Evolutionary conservation across 1,140 invertebrate genomes (phyloP).

Genomic region (Meloidogyne floridensis): DNA sequence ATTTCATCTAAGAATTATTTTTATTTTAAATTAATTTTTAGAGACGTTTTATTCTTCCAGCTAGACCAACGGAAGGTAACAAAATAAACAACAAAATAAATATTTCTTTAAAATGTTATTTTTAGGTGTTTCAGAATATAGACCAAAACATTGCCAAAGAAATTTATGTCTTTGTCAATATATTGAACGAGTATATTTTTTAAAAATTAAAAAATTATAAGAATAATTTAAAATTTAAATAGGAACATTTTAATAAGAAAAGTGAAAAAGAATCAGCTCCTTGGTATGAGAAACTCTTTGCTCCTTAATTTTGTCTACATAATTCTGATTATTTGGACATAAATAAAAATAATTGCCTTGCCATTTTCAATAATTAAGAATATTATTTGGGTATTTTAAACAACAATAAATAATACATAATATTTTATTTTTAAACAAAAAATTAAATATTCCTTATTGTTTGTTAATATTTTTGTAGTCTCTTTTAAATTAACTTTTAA

Average conservation of each 20-base stretch:
- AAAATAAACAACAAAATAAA: constrained; percentile 7
- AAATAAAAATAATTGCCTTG: not conserved
- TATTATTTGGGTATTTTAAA: constrained; percentile 13
- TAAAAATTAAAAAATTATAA: not conserved
- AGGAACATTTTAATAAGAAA: constrained; percentile 28
- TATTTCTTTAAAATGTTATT: constrained; percentile 43
- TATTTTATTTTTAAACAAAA: too few species aligned
- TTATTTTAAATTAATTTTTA: not conserved
- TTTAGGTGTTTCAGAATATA: constrained; percentile 54
- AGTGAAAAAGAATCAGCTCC: constrained; percentile 9
- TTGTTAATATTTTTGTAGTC: too few species aligned
- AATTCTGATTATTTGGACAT: not conserved
- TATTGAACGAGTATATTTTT: constrained; percentile 39
- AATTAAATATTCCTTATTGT: too few species aligned
- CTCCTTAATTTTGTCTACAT: not conserved
- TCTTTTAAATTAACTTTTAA: too few species aligned
- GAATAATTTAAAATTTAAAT: not conserved
- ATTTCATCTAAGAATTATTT: not conserved
- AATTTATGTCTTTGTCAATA: constrained; percentile 49
- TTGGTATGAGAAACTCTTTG: constrained; percentile 26
- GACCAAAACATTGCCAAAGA: constrained; percentile 48
- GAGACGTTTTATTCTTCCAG: not conserved
- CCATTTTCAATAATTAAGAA: too few species aligned
- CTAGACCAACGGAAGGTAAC: not conserved
- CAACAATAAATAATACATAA: too few species aligned